Evolutionary conservation across 2,113 vertebrate species (phyloP).

Genomic region (Sinocyclocheilus maitianheensis): DNA sequence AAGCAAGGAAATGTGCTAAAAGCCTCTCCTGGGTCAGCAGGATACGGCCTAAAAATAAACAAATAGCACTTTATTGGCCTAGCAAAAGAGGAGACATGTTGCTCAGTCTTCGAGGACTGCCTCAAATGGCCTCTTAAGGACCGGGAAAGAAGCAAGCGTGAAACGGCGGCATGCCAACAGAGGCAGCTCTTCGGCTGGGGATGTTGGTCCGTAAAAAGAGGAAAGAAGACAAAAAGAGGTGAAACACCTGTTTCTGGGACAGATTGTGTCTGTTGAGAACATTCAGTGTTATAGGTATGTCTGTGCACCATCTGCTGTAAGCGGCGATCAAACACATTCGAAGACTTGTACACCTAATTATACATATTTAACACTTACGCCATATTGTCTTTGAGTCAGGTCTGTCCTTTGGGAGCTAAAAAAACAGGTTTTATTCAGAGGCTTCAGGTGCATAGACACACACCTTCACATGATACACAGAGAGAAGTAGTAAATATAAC

Average conservation of each 20-base stretch:
- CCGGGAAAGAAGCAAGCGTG: not conserved
- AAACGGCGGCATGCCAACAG: not conserved
- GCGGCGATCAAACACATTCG: not conserved
- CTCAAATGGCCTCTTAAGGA: constrained; percentile 12
- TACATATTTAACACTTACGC: constrained; percentile 21
- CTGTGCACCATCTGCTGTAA: constrained; percentile 25
- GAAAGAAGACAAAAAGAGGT: constrained; percentile 1
- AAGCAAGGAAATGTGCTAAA: constrained; percentile 36
- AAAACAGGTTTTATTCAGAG: not conserved
- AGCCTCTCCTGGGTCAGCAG: constrained; percentile 45
- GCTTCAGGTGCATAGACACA: not conserved
- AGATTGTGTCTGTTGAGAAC: constrained; percentile 32
- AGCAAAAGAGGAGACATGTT: not conserved
- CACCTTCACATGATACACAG: not conserved
- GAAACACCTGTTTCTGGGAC: constrained; percentile 39
- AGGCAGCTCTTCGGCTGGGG: constrained; percentile 4
- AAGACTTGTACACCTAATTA: constrained; percentile 21
- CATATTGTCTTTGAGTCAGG: constrained; percentile 1
- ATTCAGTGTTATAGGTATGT: constrained; percentile 22
- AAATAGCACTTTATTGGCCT: constrained; percentile 20
- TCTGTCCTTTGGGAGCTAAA: constrained; percentile 5
- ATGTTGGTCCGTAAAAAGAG: not conserved
- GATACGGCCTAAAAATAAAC: constrained; percentile 36
- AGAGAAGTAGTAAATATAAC: not conserved
- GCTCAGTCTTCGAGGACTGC: constrained; percentile 10